Evolutionary conservation across 2,113 vertebrate species (phyloP).

Genomic region (Synchiropus splendidus): DNA sequence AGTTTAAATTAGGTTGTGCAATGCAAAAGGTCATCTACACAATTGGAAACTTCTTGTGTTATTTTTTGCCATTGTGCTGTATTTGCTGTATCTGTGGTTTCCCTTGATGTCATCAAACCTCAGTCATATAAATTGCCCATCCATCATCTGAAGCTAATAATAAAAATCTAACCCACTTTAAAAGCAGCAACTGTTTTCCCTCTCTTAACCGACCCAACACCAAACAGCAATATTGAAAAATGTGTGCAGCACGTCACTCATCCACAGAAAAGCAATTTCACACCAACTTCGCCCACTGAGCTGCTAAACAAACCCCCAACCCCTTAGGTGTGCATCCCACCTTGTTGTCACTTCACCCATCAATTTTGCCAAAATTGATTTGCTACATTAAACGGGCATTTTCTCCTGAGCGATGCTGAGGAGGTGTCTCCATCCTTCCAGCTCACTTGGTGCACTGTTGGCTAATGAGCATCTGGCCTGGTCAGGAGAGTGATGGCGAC

Average conservation of each 20-base stretch:
- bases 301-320: no score
- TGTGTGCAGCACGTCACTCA: slow-evolving; percentile 12
- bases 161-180: no score
- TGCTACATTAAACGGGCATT: slow-evolving; percentile 20
- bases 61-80: no score
- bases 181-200: background rate
- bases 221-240: slow-evolving; percentile 11
- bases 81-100: no score
- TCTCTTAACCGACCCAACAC: background rate
- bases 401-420: slow-evolving; percentile 20
- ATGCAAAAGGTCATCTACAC: no score
- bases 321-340: no score
- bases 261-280: slow-evolving; percentile 12
- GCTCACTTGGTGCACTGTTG: slow-evolving; percentile 24
- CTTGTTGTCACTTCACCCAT: no score
- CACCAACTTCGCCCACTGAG: background rate
- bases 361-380: slow-evolving; percentile 17
- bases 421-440: slow-evolving; percentile 13
- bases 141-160: no score
- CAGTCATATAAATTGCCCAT: no score
- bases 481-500: slow-evolving; percentile 39
- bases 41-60: no score
- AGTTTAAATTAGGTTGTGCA: no score
- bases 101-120: no score
- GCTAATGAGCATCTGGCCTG: slow-evolving; percentile 53